Conservation (phyloP, 2,797 vertebrate species). For the Rousettus madagascariensis region DNA sequence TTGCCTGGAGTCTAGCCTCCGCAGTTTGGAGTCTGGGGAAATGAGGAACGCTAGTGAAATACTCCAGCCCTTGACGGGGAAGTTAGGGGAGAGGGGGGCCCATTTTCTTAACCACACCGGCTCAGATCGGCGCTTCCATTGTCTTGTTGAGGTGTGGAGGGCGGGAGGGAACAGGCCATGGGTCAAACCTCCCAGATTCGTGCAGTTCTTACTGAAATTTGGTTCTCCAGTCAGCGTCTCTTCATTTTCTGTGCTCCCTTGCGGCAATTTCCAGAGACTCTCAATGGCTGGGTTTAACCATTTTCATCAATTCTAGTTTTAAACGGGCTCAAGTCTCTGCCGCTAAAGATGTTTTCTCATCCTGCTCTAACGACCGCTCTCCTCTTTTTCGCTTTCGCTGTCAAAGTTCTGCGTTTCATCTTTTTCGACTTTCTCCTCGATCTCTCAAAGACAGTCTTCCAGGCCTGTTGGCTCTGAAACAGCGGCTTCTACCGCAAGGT, state of each 20-base stretch:
- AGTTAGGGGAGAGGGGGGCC: background rate
- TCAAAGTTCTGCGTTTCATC: background rate
- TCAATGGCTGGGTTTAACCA: background rate
- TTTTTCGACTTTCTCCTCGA: background rate
- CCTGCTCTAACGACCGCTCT: accelerated
- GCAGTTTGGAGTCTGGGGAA: background rate
- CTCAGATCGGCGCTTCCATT: background rate
- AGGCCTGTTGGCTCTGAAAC: background rate
- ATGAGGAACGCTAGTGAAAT: background rate
- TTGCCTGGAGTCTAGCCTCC: background rate
- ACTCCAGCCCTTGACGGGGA: background rate
- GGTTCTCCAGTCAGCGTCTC: background rate
- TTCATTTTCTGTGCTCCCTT: background rate
- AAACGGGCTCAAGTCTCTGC: background rate
- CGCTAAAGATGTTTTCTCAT: background rate
- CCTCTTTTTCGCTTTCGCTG: background rate
- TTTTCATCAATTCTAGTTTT: background rate
- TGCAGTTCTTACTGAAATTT: background rate
- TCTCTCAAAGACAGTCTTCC: background rate
- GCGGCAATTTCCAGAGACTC: background rate
- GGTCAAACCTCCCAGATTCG: background rate
- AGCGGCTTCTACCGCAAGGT: background rate
- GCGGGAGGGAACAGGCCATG: accelerated
- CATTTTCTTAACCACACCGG: background rate
- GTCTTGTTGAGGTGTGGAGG: background rate